Conservation (phyloP, 2,888 invertebrate species). For the Bombylius discolor region DNA sequence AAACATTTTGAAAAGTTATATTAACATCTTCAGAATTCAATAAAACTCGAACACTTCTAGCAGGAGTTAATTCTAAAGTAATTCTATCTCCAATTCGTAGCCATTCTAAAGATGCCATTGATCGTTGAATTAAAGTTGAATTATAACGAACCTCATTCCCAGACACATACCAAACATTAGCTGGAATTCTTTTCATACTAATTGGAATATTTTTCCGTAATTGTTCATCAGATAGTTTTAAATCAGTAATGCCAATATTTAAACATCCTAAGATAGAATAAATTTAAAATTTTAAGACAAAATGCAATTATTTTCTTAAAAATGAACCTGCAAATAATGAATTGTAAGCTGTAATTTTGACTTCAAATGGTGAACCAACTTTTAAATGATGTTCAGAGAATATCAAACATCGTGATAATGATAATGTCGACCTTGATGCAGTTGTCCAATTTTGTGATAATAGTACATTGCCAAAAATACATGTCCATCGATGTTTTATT, state of each 20-base stretch:
- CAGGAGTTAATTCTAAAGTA: constrained; percentile 58
- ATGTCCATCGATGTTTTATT: constrained; percentile 36
- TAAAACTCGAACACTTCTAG: constrained; percentile 57
- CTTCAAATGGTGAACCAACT: constrained; percentile 34
- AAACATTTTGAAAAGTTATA: constrained; percentile 59
- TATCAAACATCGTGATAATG: constrained; percentile 31
- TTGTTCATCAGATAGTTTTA: constrained; percentile 48
- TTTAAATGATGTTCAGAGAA: constrained; percentile 34
- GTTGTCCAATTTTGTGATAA: constrained; percentile 35
- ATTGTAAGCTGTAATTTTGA: constrained; percentile 33
- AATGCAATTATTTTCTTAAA: neutral
- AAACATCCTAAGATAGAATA: constrained; percentile 48
- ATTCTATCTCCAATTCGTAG: constrained; percentile 65
- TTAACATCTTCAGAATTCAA: constrained; percentile 75
- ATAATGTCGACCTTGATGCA: constrained; percentile 29
- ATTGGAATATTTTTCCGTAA: constrained; percentile 53
- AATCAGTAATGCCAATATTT: constrained; percentile 64
- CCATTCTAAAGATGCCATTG: constrained; percentile 60
- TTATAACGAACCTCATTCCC: constrained; percentile 56
- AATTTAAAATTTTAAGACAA: neutral
- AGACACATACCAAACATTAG: constrained; percentile 41
- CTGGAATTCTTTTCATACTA: constrained; percentile 49
- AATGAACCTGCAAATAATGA: constrained; percentile 32
- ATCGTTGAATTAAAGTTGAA: constrained; percentile 50
- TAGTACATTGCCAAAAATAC: constrained; percentile 32